phyloP scores from a whole-genome alignment of 2,797 vertebrate species.

The Picus viridis region DNA sequence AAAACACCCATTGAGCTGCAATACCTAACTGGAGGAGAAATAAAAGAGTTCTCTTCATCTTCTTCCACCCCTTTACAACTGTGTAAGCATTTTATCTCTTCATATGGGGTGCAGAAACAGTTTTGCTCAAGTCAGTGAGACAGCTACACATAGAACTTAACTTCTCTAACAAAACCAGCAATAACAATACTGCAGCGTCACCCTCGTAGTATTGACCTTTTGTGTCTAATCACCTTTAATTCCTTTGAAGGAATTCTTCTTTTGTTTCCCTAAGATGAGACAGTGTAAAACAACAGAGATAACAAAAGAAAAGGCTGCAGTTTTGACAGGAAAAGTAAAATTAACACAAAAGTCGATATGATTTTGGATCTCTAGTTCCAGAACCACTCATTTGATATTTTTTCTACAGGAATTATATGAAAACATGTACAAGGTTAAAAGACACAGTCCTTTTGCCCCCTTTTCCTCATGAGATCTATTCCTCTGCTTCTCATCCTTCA shows the following conservation, averaged over 20 bases:
- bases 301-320: not conserved
- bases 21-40: not conserved
- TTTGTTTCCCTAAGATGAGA: not conserved
- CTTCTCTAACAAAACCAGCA: not conserved
- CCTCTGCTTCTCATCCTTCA: not conserved
- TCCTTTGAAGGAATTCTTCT: not conserved
- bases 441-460: not conserved
- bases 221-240: not conserved
- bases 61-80: not conserved
- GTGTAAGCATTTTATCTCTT: not conserved
- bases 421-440: not conserved
- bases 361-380: not conserved
- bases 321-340: not conserved
- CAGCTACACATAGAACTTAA: not conserved
- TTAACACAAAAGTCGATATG: not conserved
- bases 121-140: not conserved
- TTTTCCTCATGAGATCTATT: not conserved
- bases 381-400: not conserved
- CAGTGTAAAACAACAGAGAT: not conserved
- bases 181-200: not conserved
- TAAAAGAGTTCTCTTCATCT: not conserved
- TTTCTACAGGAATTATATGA: not conserved
- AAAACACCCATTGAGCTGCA: not conserved
- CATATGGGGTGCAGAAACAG: not conserved
- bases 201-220: fast-evolving